Evolutionary conservation across 1,140 invertebrate genomes (phyloP).

Genomic region (Leptinotarsa texana): DNA sequence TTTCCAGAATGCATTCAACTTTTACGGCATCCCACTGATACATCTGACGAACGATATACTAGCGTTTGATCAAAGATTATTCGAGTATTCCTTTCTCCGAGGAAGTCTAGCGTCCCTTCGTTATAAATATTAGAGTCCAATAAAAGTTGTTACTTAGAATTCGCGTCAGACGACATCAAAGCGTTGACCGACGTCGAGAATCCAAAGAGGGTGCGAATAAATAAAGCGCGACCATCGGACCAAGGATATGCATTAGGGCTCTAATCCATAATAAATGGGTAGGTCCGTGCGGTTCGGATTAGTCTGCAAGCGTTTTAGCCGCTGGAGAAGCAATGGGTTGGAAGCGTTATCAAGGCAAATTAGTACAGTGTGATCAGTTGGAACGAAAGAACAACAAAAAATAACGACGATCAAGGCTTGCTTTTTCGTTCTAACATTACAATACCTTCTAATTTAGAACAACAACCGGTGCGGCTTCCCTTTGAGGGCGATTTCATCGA

Average conservation of each 20-base stretch:
- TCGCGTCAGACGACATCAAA: conserved; percentile 50
- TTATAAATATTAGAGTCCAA: conserved; percentile 56
- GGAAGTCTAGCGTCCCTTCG: conserved; percentile 5
- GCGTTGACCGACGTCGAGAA: conserved; percentile 32
- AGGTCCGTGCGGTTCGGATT: background rate
- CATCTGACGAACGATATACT: too few species aligned
- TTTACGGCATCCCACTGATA: too few species aligned
- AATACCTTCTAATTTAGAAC: too few species aligned
- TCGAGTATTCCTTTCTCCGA: background rate
- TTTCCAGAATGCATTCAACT: too few species aligned
- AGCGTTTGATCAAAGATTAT: too few species aligned
- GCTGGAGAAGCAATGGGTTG: background rate
- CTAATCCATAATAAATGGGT: conserved; percentile 25
- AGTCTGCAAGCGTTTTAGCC: background rate
- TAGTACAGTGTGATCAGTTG: too few species aligned
- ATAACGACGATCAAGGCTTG: too few species aligned
- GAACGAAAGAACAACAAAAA: too few species aligned
- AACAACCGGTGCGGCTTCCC: too few species aligned
- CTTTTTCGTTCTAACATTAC: too few species aligned
- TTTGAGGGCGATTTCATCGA: too few species aligned
- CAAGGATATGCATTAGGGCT: conserved; percentile 16
- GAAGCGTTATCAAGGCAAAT: background rate
- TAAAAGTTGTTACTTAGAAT: conserved; percentile 56
- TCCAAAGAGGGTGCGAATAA: conserved; percentile 39
- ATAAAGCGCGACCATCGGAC: conserved; percentile 30